Percentiles rank a stretch among this genome's conserved stretches.
These are phyloP conservation scores for Drosophila ohnishii DNA, from an alignment of 1,140 invertebrate genomes.

Conservation along the genomic window DNA sequence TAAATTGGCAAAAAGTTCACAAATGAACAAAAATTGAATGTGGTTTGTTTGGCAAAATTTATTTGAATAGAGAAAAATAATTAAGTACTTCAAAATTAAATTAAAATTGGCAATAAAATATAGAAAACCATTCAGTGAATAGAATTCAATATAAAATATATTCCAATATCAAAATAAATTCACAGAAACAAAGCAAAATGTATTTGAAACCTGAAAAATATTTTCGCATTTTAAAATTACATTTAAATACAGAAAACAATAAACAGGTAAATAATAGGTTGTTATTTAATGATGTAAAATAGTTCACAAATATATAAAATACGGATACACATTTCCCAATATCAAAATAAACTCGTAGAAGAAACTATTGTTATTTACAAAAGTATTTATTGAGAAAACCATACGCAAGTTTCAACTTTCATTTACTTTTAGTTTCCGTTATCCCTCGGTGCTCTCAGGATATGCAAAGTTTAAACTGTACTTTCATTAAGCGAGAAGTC, in stretches of 20 bases:
- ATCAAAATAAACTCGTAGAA: neutral
- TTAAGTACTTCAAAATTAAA: neutral
- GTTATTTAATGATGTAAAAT: neutral
- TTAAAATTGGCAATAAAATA: neutral
- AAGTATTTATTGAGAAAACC: neutral
- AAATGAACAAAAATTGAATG: neutral
- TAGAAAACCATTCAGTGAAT: no score
- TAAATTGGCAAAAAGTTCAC: neutral
- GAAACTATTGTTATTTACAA: neutral
- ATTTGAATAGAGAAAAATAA: neutral
- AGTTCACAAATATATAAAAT: neutral
- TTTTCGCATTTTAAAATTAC: neutral
- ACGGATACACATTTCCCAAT: neutral
- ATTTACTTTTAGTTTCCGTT: constrained; percentile 8
- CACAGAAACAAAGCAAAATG: neutral
- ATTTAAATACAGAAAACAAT: neutral
- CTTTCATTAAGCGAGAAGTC: constrained; percentile 50
- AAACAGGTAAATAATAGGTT: neutral
- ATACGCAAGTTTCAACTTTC: neutral
- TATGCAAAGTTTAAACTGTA: constrained; percentile 49
- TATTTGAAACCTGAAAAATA: neutral
- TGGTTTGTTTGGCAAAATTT: neutral
- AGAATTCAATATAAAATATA: neutral
- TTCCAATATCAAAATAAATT: neutral
- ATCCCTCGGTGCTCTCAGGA: constrained; percentile 8